phyloP scores from a whole-genome alignment of 2,797 vertebrate species.

The Epinephelus coioides region DNA sequence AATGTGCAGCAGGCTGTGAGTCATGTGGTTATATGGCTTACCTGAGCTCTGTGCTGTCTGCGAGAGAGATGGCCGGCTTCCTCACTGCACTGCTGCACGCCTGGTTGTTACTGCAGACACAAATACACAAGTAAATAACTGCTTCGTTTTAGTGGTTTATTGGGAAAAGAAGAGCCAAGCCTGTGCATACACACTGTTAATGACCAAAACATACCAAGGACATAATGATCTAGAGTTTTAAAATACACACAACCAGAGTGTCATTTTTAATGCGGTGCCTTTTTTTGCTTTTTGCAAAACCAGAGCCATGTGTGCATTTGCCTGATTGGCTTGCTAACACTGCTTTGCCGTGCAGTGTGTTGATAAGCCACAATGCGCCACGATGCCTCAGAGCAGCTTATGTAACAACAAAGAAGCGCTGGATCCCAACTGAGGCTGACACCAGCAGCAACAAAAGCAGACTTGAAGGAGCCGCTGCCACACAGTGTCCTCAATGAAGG shows the following conservation, averaged over 20 bases:
- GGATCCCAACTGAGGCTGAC: slow-evolving; percentile 44
- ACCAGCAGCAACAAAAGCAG: slow-evolving; percentile 47
- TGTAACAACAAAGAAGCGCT: slow-evolving; percentile 54
- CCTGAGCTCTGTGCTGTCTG: slow-evolving; percentile 98
- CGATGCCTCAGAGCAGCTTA: slow-evolving; percentile 55
- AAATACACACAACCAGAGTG: not conserved
- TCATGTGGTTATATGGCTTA: slow-evolving; percentile 65
- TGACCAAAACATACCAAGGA: not conserved
- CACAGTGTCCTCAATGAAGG: not conserved
- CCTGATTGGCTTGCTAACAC: slow-evolving; percentile 18
- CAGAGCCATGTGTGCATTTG: slow-evolving; percentile 24
- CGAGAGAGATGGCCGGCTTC: slow-evolving; percentile 96
- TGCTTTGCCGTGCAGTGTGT: slow-evolving; percentile 18
- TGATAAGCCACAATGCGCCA: slow-evolving; percentile 35
- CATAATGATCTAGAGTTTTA: not conserved
- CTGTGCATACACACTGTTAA: not conserved
- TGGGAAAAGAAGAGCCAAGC: not conserved
- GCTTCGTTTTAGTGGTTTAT: not conserved
- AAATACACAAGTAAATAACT: not conserved
- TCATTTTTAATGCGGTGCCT: not conserved
- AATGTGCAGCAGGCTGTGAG: not conserved
- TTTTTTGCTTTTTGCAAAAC: not conserved
- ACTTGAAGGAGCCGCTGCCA: slow-evolving; percentile 29
- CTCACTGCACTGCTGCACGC: slow-evolving; percentile 94
- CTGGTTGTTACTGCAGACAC: slow-evolving; percentile 92